Percentiles rank a stretch among this genome's conserved stretches.
Evolutionary conservation across 2,797 vertebrate genomes (phyloP).

Genomic region (Astyanax mexicanus): DNA sequence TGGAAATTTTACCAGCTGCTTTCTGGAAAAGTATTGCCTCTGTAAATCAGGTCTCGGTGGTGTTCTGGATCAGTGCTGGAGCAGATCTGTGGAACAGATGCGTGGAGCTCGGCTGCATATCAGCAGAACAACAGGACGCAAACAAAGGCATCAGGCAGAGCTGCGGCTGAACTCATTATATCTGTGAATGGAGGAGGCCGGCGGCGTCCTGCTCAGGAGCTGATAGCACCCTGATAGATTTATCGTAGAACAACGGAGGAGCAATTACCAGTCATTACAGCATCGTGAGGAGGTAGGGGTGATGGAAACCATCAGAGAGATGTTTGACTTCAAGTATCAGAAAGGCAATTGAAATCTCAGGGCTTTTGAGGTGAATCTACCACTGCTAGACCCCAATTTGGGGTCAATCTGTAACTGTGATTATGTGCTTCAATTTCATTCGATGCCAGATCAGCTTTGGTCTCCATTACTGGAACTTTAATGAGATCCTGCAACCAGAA

Average conservation of each 20-base stretch:
- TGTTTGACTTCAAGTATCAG: background rate
- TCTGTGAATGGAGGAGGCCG: slow-evolving; percentile 51
- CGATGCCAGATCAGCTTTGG: too few relatives aligned
- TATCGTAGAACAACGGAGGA: slow-evolving; percentile 51
- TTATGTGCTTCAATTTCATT: too few relatives aligned
- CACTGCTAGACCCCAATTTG: too few relatives aligned
- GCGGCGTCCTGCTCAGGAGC: slow-evolving; percentile 24
- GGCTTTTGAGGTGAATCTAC: background rate
- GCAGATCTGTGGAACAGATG: background rate
- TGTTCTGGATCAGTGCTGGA: background rate
- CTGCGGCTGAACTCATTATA: slow-evolving; percentile 42
- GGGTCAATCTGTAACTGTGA: too few relatives aligned
- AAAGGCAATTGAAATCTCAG: background rate
- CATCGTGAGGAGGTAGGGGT: background rate
- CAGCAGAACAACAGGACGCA: background rate
- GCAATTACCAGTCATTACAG: slow-evolving; percentile 37
- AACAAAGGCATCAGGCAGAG: slow-evolving; percentile 14
- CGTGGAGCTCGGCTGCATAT: background rate
- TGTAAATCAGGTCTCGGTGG: background rate
- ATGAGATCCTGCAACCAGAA: too few relatives aligned
- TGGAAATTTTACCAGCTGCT: background rate
- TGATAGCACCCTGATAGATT: slow-evolving; percentile 44
- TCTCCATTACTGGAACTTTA: too few relatives aligned
- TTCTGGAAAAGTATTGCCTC: background rate
- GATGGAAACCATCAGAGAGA: background rate